phyloP scores from a whole-genome alignment of 2,113 vertebrate species.

The Aptenodytes patagonicus region DNA sequence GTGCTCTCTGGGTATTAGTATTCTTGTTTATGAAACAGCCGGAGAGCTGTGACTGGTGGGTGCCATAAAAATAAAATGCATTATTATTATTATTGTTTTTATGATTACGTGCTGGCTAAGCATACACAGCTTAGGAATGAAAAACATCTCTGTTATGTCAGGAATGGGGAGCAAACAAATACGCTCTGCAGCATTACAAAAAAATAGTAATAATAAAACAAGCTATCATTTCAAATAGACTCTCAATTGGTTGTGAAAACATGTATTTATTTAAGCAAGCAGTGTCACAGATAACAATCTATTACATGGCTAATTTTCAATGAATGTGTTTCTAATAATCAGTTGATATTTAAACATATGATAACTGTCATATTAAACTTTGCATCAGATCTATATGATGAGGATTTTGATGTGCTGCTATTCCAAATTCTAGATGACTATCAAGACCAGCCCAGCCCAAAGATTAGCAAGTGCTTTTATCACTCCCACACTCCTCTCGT shows the following conservation, averaged over 20 bases:
- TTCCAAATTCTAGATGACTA: not conserved
- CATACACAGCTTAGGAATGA: constrained; percentile 39
- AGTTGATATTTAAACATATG: constrained; percentile 1
- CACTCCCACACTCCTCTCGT: not conserved
- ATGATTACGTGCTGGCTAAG: constrained; percentile 23
- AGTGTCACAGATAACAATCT: constrained; percentile 36
- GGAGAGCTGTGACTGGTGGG: not conserved
- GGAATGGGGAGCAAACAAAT: constrained; percentile 46
- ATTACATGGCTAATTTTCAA: constrained; percentile 36
- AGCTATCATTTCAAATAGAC: not conserved
- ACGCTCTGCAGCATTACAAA: not conserved
- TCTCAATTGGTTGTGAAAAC: constrained; percentile 1
- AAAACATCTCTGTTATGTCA: constrained; percentile 45
- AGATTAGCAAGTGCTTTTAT: constrained; percentile 2
- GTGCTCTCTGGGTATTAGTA: not conserved
- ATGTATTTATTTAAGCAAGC: constrained; percentile 15
- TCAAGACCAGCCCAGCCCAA: not conserved
- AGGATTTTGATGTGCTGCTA: not conserved
- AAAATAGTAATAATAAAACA: not conserved
- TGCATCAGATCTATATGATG: constrained; percentile 1
- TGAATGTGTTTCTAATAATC: constrained; percentile 48
- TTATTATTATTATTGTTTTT: constrained; percentile 31
- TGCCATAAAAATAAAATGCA: constrained; percentile 35
- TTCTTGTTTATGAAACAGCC: constrained; percentile 36
- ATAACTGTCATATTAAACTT: constrained; percentile 29